Evolutionary conservation across 2,797 vertebrate species (phyloP).

Genomic region (Rhodeus uyekii): DNA sequence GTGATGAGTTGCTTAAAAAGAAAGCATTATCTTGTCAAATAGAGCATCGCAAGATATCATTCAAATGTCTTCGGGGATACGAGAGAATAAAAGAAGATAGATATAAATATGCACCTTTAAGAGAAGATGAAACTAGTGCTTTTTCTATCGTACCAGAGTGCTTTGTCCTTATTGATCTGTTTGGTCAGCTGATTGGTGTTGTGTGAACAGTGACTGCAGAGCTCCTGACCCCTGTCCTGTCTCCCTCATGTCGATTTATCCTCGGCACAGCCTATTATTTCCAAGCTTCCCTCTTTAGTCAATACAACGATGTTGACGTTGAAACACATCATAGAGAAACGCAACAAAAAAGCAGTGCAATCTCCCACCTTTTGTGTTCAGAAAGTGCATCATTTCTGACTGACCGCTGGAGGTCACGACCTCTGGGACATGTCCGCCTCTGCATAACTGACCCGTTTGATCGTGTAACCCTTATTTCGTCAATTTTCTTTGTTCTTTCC

Average conservation of each 20-base stretch:
- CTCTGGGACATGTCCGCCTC: neutral
- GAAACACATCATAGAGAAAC: neutral
- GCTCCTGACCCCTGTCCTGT: constrained; percentile 35
- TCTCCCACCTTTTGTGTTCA: neutral
- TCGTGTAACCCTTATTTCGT: neutral
- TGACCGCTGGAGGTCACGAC: neutral
- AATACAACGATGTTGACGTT: constrained; percentile 5
- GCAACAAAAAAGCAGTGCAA: neutral
- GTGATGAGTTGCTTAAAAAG: constrained; percentile 37
- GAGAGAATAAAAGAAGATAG: constrained; percentile 14
- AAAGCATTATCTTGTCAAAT: constrained; percentile 41
- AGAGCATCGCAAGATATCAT: constrained; percentile 20
- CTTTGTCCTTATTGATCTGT: constrained; percentile 39
- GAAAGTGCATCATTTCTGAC: neutral
- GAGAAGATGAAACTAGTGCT: neutral
- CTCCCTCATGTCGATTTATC: constrained; percentile 20
- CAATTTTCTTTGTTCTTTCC: neutral
- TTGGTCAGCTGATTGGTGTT: constrained; percentile 41
- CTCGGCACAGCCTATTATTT: constrained; percentile 23
- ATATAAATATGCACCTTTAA: constrained; percentile 17
- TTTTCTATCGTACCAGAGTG: constrained; percentile 4
- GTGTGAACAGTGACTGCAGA: constrained; percentile 12
- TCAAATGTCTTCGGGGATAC: constrained; percentile 26
- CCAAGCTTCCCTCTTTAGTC: neutral
- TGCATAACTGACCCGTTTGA: neutral